Base-by-base conservation (phyloP, 2,888 invertebrate species). In the Platycnemis pennipes region DNA sequence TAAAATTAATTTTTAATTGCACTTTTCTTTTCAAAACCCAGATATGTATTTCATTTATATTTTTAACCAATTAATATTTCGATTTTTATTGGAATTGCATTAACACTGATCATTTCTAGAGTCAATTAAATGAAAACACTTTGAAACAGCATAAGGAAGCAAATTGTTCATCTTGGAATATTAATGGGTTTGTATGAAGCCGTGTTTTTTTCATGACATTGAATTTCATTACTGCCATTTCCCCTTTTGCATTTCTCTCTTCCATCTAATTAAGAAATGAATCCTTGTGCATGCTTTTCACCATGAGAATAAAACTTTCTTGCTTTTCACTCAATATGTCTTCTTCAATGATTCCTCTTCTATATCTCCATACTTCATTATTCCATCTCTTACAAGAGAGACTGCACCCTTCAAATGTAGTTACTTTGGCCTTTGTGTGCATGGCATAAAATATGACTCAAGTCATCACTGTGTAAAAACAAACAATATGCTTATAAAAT, bases 191-290 rank as follows among this genome's bases (percentile, higher is more conserved):
- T 91, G 91, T 91, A 91, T 91, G 42, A 63, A 91, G 56, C 56
- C 13, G 91, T 91, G 91, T 63, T 91, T 56, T n/a, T 91, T 91
- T 56, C 91, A 91, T 91, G 91, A 56, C 91, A 91, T 63, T 91
- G 11, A 91, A 56, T 44, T 89, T 91, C 91, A 91, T 91, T 63
- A 91, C 63, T 63, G 91, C 91, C 91, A 91, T 91, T 22, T 56
- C 63, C 63, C 91, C 56, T 44, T 91, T 44, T 91, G 91, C 56
- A 91, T 63, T 91, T 56, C 63, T 63, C n/a, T 63, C 91, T 91
- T 26, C 63, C 91, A 91, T 91, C 56, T 63, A 37, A n/a, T 91
- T 26, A 63, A 56, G 26, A 56, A 91, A 16, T 56, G 22, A 63
- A 69, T 44, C 63, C 56, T 91, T 44, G n/a, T 91, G 91, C 91